phyloP scores from a whole-genome alignment of 2,113 vertebrate genomes.

The Mastomys natalensis region DNA sequence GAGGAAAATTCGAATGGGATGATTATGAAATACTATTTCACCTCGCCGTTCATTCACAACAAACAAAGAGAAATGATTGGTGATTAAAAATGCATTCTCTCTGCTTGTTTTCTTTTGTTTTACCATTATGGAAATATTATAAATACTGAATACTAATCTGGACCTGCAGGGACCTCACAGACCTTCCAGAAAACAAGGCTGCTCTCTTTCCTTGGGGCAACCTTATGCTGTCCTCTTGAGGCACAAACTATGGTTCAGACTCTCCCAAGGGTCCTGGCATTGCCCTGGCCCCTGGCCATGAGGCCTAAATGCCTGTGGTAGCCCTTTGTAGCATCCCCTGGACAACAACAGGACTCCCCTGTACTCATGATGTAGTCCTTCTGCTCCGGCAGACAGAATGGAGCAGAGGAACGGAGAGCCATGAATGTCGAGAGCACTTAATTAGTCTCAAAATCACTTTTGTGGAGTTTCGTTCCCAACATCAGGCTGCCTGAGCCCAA shows the following conservation, averaged over 20 bases:
- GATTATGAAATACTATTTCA: slow-evolving; percentile 91
- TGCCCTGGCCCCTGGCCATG: background rate
- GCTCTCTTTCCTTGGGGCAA: slow-evolving; percentile 73
- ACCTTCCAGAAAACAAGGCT: slow-evolving; percentile 85
- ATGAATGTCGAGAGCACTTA: background rate
- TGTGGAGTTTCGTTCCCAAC: background rate
- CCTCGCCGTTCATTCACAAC: slow-evolving; percentile 90
- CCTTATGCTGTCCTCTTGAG: background rate
- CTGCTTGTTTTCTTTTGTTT: slow-evolving; percentile 93
- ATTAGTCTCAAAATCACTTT: background rate
- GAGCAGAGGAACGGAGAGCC: background rate
- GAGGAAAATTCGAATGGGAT: slow-evolving; percentile 88
- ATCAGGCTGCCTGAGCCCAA: background rate
- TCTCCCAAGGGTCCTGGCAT: background rate
- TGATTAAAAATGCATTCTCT: slow-evolving; percentile 94
- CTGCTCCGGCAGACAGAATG: background rate
- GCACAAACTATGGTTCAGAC: background rate
- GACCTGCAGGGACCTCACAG: slow-evolving; percentile 87
- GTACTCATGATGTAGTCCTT: background rate
- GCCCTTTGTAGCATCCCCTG: background rate
- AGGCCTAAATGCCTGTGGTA: background rate
- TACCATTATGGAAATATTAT: slow-evolving; percentile 92
- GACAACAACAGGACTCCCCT: background rate
- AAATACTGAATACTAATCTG: slow-evolving; percentile 92
- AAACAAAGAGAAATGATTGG: slow-evolving; percentile 94